Percentiles rank a stretch among this genome's conserved stretches.
These are phyloP conservation scores for Eurystomus gularis DNA, from an alignment of 2,113 vertebrate species.

Conservation along the genomic window DNA sequence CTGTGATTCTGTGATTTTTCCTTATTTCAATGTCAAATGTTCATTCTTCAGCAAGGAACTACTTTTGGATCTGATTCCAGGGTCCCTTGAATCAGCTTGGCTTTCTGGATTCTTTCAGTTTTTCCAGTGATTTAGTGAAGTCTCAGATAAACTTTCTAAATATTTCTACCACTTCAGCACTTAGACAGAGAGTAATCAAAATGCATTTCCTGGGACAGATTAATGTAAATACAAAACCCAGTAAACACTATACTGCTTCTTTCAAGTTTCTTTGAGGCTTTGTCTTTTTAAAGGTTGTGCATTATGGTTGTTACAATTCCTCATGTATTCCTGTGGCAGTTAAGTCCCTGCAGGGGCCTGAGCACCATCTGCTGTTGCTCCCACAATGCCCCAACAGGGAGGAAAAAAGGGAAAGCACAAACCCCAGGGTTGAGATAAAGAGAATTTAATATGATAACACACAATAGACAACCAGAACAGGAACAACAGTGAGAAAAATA, in stretches of 20 bases:
- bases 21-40: background rate
- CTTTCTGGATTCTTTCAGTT: background rate
- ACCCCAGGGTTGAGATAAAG: no score
- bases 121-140: background rate
- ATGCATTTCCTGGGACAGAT: background rate
- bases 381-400: no score
- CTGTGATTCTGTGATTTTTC: no score
- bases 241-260: background rate
- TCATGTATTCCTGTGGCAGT: no score
- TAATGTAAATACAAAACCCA: background rate
- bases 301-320: background rate
- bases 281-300: background rate
- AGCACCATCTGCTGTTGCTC: no score
- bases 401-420: no score
- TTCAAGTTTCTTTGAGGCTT: background rate
- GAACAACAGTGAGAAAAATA: no score
- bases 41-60: background rate
- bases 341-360: no score
- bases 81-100: background rate
- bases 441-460: no score
- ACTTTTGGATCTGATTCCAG: background rate
- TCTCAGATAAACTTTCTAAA: background rate
- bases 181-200: background rate
- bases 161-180: background rate
- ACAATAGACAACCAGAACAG: no score